Base-by-base conservation (phyloP, 1,140 invertebrate genomes). In the Pentalonia nigronervosa region DNA sequence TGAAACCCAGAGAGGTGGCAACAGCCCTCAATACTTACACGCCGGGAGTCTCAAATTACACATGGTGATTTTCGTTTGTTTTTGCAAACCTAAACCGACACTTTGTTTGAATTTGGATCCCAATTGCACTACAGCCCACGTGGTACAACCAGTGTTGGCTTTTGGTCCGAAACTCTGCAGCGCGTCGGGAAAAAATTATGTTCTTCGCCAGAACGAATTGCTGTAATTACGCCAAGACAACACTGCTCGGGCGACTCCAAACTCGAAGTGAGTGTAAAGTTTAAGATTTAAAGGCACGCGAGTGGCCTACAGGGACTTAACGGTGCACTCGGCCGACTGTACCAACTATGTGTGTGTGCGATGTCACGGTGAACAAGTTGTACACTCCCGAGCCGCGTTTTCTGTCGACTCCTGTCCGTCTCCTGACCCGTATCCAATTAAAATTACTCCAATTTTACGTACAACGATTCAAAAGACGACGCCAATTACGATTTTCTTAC, bases 401-500 rank as follows among this genome's bases (percentile, higher is more conserved):
- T 21, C 23, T 48, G 48, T 90, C 50, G 9, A 41, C 56, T 56
- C n/a, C 34, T 90, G 11, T 36, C 25, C 53, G 34, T 60, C 21
- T 60, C 23, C 7, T 36, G 88, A 56, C 88, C 88, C 88, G 88
- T 90, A 36, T 90, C 88, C 53, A 60, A 90, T 90, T 90, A 60
- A 90, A 90, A 90, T 90, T 45, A 41, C 50, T 36, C 23, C 41
- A 90, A 90, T 90, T 90, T 90, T 60, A 90, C 88, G 88, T 90
- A 30, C 88, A 9, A 56, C 41, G 88, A 90, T 36, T 90, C 30
- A 36, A 7, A 60, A 60, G 88, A 90, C 53, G 88, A 90, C 53
- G 50, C n/a, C n/a, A 34, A 48, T 76, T 76, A 34, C 60, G 86
- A 87, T 34, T 87, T 87, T 87, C 86, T 87, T 48, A 34, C 21